These are phyloP conservation scores for Gymnarchus niloticus DNA, from an alignment of 2,113 vertebrate genomes.

Conservation along the genomic window DNA sequence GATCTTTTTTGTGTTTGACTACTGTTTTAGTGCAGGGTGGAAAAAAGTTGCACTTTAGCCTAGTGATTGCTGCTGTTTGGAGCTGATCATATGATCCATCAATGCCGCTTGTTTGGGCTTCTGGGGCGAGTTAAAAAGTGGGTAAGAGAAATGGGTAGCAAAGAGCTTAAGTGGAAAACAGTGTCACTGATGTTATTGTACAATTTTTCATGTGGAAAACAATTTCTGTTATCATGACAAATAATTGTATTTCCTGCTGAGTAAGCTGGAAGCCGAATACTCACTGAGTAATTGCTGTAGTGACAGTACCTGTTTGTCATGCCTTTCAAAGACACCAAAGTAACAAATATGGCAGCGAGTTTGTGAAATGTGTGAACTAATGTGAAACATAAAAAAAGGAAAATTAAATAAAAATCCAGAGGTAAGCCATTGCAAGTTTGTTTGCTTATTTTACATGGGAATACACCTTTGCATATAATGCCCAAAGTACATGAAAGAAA, in stretches of 20 bases:
- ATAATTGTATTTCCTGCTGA: background rate
- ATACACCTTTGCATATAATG: background rate
- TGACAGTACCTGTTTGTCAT: background rate
- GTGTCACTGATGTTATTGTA: background rate
- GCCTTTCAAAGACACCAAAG: background rate
- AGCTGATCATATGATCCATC: background rate
- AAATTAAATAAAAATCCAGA: background rate
- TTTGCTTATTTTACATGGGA: background rate
- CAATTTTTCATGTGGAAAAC: slow-evolving; percentile 10
- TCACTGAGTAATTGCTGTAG: background rate
- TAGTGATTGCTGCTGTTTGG: background rate
- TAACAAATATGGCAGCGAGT: background rate
- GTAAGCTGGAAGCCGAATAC: background rate
- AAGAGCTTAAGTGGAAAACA: background rate
- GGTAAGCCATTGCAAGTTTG: background rate
- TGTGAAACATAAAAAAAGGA: background rate
- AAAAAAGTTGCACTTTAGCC: background rate
- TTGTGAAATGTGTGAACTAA: background rate
- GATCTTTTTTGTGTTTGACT: too few relatives aligned
- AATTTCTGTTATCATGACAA: slow-evolving; percentile 8
- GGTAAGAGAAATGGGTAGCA: background rate
- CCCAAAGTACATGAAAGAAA: background rate
- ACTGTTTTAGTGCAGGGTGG: background rate
- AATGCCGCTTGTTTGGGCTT: background rate
- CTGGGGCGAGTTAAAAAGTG: background rate